These are phyloP conservation scores for Ibidorhyncha struthersii DNA, from an alignment of 2,113 vertebrate species.

Conservation along the genomic window DNA sequence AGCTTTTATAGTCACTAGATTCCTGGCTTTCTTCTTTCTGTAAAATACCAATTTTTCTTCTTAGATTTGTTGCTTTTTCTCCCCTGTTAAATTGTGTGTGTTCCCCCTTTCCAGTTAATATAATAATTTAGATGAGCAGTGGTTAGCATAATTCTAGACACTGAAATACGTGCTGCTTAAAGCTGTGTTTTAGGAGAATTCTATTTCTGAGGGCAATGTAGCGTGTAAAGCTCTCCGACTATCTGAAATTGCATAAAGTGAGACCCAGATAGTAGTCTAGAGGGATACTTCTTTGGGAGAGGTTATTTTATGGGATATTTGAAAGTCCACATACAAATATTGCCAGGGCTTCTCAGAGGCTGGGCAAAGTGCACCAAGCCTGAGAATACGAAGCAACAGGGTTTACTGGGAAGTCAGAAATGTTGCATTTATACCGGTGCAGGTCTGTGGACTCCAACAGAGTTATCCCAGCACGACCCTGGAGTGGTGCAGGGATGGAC, in stretches of 20 bases:
- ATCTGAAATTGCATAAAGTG: conserved; percentile 37
- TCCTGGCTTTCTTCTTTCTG: conserved; percentile 2
- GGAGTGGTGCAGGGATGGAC: not conserved
- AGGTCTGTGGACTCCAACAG: not conserved
- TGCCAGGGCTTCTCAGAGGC: not conserved
- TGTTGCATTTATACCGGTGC: not conserved
- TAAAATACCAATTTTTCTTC: conserved; percentile 6
- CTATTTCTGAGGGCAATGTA: conserved; percentile 58
- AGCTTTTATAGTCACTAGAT: not conserved
- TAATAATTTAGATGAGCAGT: conserved; percentile 60
- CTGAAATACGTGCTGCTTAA: conserved; percentile 14
- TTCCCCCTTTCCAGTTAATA: conserved; percentile 59
- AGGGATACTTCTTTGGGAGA: not conserved
- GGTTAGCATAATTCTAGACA: conserved; percentile 60
- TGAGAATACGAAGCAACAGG: not conserved
- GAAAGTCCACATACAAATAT: not conserved
- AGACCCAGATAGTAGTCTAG: not conserved
- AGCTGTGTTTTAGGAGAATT: conserved; percentile 39
- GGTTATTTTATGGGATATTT: not conserved
- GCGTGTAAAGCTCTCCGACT: conserved; percentile 35
- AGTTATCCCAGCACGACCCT: not conserved
- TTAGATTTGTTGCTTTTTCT: conserved; percentile 60
- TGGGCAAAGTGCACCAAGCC: not conserved
- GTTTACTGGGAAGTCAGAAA: not conserved
- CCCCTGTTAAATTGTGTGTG: conserved; percentile 47